These are phyloP conservation scores for Osmoderma eremita DNA, from an alignment of 2,888 invertebrate species.

Conservation along the genomic window DNA sequence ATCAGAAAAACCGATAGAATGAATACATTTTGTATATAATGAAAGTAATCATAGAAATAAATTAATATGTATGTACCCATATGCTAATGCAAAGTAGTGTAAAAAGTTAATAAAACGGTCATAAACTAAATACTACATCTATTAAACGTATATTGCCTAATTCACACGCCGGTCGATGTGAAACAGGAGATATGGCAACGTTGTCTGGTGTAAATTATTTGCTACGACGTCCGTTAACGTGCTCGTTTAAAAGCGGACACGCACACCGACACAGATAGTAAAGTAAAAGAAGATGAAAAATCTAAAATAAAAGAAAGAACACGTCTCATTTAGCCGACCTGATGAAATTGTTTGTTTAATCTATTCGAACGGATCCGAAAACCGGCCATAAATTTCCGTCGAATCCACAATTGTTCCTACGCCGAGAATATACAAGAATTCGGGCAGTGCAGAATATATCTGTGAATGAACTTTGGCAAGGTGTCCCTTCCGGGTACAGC, in stretches of 20 bases:
- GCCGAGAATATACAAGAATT: slow-evolving; percentile 43
- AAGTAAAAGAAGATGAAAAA: slow-evolving; percentile 11
- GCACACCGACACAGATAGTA: slow-evolving; percentile 8
- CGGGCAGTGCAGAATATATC: slow-evolving; percentile 47
- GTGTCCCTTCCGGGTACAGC: slow-evolving; percentile 53
- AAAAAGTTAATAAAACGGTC: no score
- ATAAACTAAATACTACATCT: no score
- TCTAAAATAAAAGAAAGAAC: slow-evolving; percentile 18
- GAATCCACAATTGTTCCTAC: slow-evolving; percentile 39
- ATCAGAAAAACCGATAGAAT: no score
- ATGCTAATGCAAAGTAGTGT: no score
- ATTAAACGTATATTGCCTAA: slow-evolving; percentile 14
- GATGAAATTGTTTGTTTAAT: slow-evolving; percentile 38
- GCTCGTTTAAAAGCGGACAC: neutral
- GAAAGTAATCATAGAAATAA: no score
- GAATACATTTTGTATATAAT: no score
- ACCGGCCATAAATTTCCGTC: slow-evolving; percentile 35
- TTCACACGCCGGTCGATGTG: slow-evolving; percentile 9
- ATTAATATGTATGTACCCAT: no score
- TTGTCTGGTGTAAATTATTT: slow-evolving; percentile 26
- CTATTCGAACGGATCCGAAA: slow-evolving; percentile 35
- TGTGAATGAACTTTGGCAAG: slow-evolving; percentile 57
- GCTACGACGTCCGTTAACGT: slow-evolving; percentile 8
- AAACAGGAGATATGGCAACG: slow-evolving; percentile 20
- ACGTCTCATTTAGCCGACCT: slow-evolving; percentile 35